Evolutionary conservation across 2,113 vertebrate genomes (phyloP).

Genomic region (Mirounga angustirostris): DNA sequence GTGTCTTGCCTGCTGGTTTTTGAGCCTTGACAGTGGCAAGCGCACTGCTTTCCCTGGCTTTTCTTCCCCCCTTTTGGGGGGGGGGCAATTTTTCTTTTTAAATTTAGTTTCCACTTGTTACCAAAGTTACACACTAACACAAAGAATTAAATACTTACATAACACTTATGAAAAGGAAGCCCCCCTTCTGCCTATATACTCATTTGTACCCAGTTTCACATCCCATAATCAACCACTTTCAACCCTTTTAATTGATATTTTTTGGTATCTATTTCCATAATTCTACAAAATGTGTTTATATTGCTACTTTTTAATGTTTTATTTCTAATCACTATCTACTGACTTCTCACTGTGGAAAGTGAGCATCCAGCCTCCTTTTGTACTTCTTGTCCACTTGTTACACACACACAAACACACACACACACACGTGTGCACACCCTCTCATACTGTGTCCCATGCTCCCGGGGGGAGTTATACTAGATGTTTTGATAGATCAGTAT

Average conservation of each 20-base stretch:
- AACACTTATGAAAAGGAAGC: background rate
- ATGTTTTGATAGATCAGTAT: background rate
- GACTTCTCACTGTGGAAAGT: background rate
- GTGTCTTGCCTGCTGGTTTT: background rate
- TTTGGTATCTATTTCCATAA: background rate
- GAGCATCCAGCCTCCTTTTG: background rate
- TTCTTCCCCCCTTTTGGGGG: background rate
- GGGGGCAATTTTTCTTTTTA: conserved; percentile 7
- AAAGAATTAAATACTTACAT: background rate
- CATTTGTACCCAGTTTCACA: background rate
- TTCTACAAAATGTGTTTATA: background rate
- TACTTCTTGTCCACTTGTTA: background rate
- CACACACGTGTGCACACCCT: background rate
- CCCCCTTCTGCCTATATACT: background rate
- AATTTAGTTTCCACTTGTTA: conserved; percentile 38
- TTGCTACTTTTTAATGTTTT: background rate
- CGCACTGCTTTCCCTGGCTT: background rate
- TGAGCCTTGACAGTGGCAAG: background rate
- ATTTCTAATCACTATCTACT: background rate
- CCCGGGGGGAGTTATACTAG: background rate
- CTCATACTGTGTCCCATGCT: fast-evolving
- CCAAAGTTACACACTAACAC: background rate
- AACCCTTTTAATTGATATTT: background rate
- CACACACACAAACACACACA: background rate
- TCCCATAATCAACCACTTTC: background rate